Conservation (phyloP, 2,797 vertebrate genomes). For the Hirundo rustica region DNA sequence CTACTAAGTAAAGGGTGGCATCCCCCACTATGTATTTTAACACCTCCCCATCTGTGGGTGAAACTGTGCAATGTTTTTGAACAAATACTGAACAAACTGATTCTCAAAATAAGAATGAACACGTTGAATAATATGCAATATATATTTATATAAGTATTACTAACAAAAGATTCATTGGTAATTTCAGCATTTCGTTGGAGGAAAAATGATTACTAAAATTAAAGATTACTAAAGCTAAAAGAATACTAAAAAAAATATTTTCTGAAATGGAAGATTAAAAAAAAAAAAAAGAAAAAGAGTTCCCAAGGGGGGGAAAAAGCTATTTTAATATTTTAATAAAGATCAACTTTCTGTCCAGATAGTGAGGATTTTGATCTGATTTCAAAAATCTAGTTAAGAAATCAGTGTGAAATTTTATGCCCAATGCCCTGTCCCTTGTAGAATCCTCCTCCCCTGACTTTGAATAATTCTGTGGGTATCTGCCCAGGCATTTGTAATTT, state of each 20-base stretch:
- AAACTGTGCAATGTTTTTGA: neutral
- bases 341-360: neutral
- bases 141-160: neutral
- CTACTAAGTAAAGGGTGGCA: neutral
- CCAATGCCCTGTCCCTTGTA: neutral
- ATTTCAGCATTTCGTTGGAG: neutral
- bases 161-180: rapidly evolving
- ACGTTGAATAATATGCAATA: neutral
- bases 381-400: neutral
- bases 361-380: neutral
- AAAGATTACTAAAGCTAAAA: neutral
- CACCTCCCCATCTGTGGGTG: neutral
- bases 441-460: neutral
- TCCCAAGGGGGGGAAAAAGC: neutral
- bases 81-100: neutral
- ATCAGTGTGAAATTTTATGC: neutral
- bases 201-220: neutral
- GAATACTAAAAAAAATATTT: neutral
- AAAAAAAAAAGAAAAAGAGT: neutral
- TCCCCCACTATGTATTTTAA: neutral
- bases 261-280: neutral
- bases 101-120: neutral
- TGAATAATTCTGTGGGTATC: neutral
- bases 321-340: neutral
- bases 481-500: neutral